Conservation (phyloP, 2,888 invertebrate species). For the Acheta domesticus region DNA sequence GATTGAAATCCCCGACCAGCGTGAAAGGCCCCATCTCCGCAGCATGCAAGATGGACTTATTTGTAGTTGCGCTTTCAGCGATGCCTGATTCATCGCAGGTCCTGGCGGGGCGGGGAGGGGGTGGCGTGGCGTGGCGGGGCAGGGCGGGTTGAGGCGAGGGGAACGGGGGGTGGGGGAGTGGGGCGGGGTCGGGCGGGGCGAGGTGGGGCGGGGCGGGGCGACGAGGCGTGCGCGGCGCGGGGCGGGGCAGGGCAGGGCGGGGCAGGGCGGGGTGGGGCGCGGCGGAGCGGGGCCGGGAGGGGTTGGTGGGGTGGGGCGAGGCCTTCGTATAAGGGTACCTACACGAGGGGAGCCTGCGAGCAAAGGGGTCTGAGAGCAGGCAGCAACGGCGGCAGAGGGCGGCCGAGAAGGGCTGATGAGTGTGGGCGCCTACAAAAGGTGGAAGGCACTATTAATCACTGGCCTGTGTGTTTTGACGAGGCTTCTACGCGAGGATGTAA, state of each 20-base stretch:
- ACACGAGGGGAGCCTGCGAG: neutral
- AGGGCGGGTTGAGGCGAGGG: too few species aligned
- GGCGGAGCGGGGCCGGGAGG: neutral
- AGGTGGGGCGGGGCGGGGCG: neutral
- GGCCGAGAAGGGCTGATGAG: neutral
- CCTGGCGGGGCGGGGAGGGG: neutral
- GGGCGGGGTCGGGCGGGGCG: neutral
- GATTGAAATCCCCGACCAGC: neutral
- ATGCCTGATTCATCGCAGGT: neutral
- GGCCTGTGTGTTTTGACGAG: constrained; percentile 18
- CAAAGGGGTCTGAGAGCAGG: neutral
- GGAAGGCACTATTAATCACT: constrained; percentile 1
- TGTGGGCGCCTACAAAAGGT: neutral
- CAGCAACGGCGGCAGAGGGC: too few species aligned
- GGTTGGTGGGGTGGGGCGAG: neutral
- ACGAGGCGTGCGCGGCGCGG: too few species aligned
- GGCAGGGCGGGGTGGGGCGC: neutral
- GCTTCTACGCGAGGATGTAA: neutral
- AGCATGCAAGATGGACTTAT: neutral
- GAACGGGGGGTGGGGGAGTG: too few species aligned
- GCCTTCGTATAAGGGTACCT: neutral
- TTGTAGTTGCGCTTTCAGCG: constrained; percentile 1
- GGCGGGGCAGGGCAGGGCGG: neutral
- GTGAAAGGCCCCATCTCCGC: neutral
- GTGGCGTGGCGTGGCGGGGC: too few species aligned